phyloP scores from a whole-genome alignment of 1,140 invertebrate genomes.

The Aphaenogaster floridana region DNA sequence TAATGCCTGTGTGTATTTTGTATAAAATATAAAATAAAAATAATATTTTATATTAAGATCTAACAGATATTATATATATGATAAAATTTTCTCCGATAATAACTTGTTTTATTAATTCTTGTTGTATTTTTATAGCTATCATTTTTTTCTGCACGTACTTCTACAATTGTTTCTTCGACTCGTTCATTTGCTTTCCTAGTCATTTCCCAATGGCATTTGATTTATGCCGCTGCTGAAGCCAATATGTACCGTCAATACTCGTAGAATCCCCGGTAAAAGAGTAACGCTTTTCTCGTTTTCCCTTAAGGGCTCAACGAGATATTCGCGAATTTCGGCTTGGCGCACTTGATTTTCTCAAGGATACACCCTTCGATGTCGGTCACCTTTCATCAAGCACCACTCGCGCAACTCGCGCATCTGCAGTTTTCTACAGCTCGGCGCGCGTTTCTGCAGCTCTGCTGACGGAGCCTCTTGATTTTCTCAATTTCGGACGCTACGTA shows the following conservation, averaged over 20 bases:
- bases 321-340: slow-evolving; percentile 38
- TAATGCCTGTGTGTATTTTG: not conserved
- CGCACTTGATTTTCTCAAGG: slow-evolving; percentile 38
- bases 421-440: slow-evolving; percentile 11
- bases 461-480: slow-evolving; percentile 50
- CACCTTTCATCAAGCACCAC: slow-evolving; percentile 21
- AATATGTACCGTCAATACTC: slow-evolving; percentile 37
- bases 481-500: slow-evolving; percentile 49
- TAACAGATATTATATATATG: not conserved
- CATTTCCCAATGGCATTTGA: slow-evolving; percentile 25
- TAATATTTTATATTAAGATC: not conserved
- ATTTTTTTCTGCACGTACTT: not conserved
- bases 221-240: slow-evolving; percentile 37
- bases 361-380: slow-evolving; percentile 35
- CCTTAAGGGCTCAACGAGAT: slow-evolving; percentile 20
- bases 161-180: not conserved
- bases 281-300: slow-evolving; percentile 11
- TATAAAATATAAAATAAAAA: not conserved
- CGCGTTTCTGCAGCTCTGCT: slow-evolving; percentile 32
- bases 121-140: not conserved
- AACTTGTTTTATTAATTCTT: not conserved
- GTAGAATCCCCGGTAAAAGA: slow-evolving; percentile 14
- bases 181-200: not conserved
- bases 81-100: not conserved
- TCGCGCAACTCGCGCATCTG: not conserved